Evolutionary conservation across 1,140 invertebrate genomes (phyloP).

Genomic region (Drosophila kohkoa): DNA sequence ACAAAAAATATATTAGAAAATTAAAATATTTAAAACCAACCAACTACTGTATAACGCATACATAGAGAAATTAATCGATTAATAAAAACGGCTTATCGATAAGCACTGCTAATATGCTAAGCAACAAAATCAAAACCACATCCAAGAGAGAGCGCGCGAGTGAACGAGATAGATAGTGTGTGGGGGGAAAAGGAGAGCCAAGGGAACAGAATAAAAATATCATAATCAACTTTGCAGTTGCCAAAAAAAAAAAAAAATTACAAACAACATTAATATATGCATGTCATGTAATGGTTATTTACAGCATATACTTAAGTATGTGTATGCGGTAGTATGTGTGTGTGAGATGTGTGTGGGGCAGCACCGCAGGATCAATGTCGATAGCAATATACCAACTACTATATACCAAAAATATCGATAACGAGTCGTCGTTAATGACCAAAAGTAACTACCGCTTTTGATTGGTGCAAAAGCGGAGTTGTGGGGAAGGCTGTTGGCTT

Average conservation of each 20-base stretch:
- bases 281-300: conserved; percentile 31
- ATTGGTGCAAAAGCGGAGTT: neutral
- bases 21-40: neutral
- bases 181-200: neutral
- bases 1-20: conserved; percentile 18
- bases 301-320: conserved; percentile 19
- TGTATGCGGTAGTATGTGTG: conserved; percentile 8
- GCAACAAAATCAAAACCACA: conserved; percentile 33
- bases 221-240: conserved; percentile 6
- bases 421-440: conserved; percentile 1
- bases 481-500: neutral
- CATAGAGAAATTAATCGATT: conserved; percentile 18
- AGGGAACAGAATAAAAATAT: conserved; percentile 15
- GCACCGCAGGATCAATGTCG: neutral
- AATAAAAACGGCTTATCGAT: conserved; percentile 23
- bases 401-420: neutral
- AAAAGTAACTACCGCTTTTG: conserved; percentile 10
- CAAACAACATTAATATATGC: conserved; percentile 15
- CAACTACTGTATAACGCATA: conserved; percentile 14
- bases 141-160: conserved; percentile 19
- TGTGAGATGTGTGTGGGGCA: neutral
- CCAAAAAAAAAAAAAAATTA: conserved; percentile 2
- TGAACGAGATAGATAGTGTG: conserved; percentile 2
- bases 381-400: conserved; percentile 10
- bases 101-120: conserved; percentile 17